Percentiles rank a stretch among this genome's conserved stretches.
Conservation (phyloP, 2,113 vertebrate species). For the Dendrocopos noguchii region DNA sequence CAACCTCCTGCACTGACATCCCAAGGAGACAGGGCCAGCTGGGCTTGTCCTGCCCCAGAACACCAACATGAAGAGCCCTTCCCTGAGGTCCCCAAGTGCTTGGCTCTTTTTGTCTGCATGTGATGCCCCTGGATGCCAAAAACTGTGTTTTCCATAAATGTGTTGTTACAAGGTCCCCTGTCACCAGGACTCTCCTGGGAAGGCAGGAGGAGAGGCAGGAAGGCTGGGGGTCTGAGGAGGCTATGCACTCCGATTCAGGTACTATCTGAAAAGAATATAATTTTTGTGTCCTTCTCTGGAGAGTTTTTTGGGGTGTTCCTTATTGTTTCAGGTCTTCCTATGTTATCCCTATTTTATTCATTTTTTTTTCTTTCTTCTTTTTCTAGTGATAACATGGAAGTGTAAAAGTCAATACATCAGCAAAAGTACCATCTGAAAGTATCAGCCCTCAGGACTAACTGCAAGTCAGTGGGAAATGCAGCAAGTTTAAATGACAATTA, state of each 20-base stretch:
- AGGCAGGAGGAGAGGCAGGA: not conserved
- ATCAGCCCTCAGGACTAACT: not conserved
- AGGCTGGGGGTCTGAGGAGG: rapidly evolving
- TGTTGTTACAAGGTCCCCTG: rapidly evolving
- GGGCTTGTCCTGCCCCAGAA: not conserved
- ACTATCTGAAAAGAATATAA: not conserved
- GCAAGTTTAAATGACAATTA: not conserved
- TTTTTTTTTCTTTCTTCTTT: not conserved
- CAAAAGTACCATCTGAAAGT: not conserved
- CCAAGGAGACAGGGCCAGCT: rapidly evolving
- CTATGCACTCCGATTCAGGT: rapidly evolving
- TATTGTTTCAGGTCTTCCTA: not conserved
- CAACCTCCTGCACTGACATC: rapidly evolving
- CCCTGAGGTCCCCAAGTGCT: not conserved
- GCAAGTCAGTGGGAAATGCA: not conserved
- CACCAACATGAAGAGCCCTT: rapidly evolving
- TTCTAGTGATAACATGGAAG: rapidly evolving
- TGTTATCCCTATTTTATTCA: not conserved
- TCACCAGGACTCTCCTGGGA: rapidly evolving
- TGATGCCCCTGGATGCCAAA: not conserved
- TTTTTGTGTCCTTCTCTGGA: not conserved
- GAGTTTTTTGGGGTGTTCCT: not conserved
- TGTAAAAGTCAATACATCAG: not conserved
- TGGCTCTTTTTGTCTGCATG: not conserved
- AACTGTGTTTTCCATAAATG: rapidly evolving